Conservation (phyloP, 2,888 invertebrate genomes). For the Cheilosia impressa region DNA sequence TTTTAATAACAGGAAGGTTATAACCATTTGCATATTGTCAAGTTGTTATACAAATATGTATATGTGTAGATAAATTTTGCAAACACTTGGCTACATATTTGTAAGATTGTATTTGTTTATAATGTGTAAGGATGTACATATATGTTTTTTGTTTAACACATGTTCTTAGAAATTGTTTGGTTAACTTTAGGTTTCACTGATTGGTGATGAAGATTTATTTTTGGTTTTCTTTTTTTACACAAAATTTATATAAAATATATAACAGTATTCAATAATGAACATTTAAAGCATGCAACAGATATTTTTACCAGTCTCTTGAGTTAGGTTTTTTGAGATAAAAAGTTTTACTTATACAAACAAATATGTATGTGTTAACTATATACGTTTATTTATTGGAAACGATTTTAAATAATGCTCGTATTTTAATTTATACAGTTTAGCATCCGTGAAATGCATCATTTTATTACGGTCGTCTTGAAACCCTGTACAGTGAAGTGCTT, state of each 20-base stretch:
- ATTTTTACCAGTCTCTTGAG: constrained; percentile 73
- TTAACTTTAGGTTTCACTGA: constrained; percentile 67
- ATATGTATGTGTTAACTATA: constrained; percentile 36
- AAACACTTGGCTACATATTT: constrained; percentile 53
- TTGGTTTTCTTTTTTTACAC: constrained; percentile 34
- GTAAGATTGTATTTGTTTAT: constrained; percentile 4
- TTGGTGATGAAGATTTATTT: constrained; percentile 48
- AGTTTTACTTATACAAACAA: constrained; percentile 11
- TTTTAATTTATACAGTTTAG: not conserved
- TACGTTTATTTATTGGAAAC: not conserved
- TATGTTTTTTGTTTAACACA: not conserved
- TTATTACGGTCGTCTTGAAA: too few relatives aligned
- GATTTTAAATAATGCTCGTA: not conserved
- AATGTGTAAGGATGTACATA: constrained; percentile 11
- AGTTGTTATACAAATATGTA: constrained; percentile 71
- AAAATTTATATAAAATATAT: constrained; percentile 65
- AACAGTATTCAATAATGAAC: constrained; percentile 47
- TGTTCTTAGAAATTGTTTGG: constrained; percentile 21
- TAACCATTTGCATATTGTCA: constrained; percentile 73
- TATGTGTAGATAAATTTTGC: constrained; percentile 67
- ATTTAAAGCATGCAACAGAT: constrained; percentile 71
- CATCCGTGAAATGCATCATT: too few relatives aligned
- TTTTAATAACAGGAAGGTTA: constrained; percentile 48
- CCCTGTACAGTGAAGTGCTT: too few relatives aligned
- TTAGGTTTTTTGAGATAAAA: constrained; percentile 33